Evolutionary conservation across 1,140 invertebrate species (phyloP), one percentile per base, ranked within the genome.

Genomic region (Cyclargus thomasi): DNA sequence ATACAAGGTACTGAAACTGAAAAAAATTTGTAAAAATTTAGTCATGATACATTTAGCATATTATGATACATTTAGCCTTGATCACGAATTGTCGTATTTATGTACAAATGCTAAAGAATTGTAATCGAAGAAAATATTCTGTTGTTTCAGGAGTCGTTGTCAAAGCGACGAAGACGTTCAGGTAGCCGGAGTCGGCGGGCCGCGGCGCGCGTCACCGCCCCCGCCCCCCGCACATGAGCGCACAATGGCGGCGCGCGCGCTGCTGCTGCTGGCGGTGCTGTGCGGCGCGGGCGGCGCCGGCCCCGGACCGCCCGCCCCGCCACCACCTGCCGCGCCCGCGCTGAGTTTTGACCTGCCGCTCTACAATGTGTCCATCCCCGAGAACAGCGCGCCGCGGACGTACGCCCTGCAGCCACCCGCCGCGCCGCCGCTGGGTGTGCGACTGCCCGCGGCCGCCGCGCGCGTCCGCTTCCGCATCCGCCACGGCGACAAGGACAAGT

Each of bases 321-420:
- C 78, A 70, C 67, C 82, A 70, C 80, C 70, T 72, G 75, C 73
- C 64, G 47, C 73, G 62, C 67, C 69, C 29, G 57, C 69, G 64
- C 71, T 81, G 73, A 82, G 72, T 72, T 99, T 99, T 91, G 94
- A 95, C 1, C 91, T 93, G 66, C 73, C 91, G 4, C 79, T 92
- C 0, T 99, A 99, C 93, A 98, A 99, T 93, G 96, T 95, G 71
- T 96, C 94, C 74, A 96, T 99, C 74, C 94, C 95, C 8, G 97
- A 99, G 91, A 99, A 97, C 91, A 97, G 96, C 70, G 92, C 96
- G 47, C 95, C 95, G 39, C 97, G 97, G 81, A 96, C 96, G 0
- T 97, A 96, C 84, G 92, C 93, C 10, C 81, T 81, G 55, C 92
- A 93, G 70, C 87, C 89, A 62, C 92, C 85, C 69, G 92, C 91